phyloP scores from a whole-genome alignment of 2,797 vertebrate genomes.

The Chloroceryle inda region DNA sequence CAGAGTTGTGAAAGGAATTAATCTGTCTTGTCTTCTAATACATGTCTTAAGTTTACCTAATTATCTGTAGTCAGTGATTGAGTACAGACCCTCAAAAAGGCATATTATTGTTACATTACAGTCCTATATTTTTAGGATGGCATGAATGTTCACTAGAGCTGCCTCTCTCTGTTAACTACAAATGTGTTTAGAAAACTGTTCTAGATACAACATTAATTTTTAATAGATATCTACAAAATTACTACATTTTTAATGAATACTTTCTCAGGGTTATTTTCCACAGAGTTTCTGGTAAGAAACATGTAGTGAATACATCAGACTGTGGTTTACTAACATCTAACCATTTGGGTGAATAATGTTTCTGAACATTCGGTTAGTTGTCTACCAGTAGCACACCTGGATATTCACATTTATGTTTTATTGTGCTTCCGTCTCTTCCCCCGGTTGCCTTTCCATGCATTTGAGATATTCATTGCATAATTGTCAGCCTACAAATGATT shows the following conservation, averaged over 20 bases:
- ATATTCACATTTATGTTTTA: not conserved
- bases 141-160: not conserved
- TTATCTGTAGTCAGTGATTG: not conserved
- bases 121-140: not conserved
- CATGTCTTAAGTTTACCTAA: not conserved
- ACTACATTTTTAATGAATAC: not conserved
- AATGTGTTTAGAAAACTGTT: not conserved
- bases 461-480: not conserved
- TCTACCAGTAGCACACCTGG: not conserved
- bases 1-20: not conserved
- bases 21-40: not conserved
- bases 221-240: not conserved
- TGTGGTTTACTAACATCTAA: not conserved
- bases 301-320: not conserved
- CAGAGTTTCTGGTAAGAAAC: not conserved
- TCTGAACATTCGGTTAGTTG: not conserved
- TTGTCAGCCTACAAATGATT: not conserved
- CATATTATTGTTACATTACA: not conserved
- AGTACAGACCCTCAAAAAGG: not conserved
- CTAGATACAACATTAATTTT: not conserved
- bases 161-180: not conserved
- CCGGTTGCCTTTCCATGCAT: not conserved
- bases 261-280: not conserved
- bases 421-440: not conserved
- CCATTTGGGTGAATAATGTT: not conserved